A percentile compares a stretch with the other conserved stretches of the same genome.
Conservation (phyloP, 2,888 invertebrate species). For the Fragum whitleyi region DNA sequence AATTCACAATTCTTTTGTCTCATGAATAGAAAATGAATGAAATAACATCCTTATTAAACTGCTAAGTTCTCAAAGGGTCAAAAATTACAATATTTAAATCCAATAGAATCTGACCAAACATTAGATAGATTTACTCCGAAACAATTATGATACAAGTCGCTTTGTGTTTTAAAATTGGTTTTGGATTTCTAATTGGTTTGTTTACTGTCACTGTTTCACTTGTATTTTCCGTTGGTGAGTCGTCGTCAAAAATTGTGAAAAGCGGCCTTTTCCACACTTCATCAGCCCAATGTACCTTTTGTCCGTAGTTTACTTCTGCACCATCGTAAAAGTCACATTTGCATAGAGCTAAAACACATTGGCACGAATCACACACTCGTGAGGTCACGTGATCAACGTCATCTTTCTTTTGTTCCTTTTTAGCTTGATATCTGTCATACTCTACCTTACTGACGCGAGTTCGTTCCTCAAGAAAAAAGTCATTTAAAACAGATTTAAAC, state of each 20-base stretch:
- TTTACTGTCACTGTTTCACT: background rate
- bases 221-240: background rate
- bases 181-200: conserved; percentile 25
- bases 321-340: conserved; percentile 54
- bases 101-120: too few relatives aligned
- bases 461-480: conserved; percentile 44
- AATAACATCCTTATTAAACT: too few relatives aligned
- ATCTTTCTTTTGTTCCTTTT: conserved; percentile 39
- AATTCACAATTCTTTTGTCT: too few relatives aligned
- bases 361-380: conserved; percentile 48
- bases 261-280: conserved; percentile 64
- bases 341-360: conserved; percentile 48
- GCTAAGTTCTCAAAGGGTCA: too few relatives aligned
- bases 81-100: too few relatives aligned
- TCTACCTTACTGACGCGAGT: conserved; percentile 55
- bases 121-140: conserved; percentile 45
- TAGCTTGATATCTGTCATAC: conserved; percentile 51
- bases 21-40: too few relatives aligned
- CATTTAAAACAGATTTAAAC: conserved; percentile 54
- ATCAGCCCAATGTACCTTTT: conserved; percentile 64
- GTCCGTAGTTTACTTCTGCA: conserved; percentile 43
- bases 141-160: conserved; percentile 63
- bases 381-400: conserved; percentile 44
- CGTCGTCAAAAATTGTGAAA: conserved; percentile 22
- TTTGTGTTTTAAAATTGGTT: conserved; percentile 63